Percentiles rank a stretch among this genome's conserved stretches.
Conservation (phyloP, 2,113 vertebrate species). For the Pluvianellus socialis region DNA sequence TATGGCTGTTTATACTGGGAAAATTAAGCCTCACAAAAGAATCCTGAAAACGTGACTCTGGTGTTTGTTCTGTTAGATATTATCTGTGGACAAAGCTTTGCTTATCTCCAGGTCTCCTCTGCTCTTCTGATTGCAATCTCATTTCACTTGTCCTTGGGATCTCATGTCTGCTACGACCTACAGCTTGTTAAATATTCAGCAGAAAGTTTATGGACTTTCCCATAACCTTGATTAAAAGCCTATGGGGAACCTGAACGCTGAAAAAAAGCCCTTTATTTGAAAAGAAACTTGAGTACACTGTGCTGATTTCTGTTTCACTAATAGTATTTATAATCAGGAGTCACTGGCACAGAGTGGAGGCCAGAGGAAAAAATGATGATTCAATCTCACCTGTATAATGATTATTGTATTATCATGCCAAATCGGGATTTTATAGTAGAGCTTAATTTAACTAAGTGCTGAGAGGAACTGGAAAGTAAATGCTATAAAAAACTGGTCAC, state of each 20-base stretch:
- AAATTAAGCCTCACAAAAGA: slow-evolving; percentile 58
- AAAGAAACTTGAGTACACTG: slow-evolving; percentile 22
- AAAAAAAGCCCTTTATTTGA: slow-evolving; percentile 38
- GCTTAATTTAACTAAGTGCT: not conserved
- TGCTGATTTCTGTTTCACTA: slow-evolving; percentile 65
- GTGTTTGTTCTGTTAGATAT: slow-evolving; percentile 63
- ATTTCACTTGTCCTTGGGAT: slow-evolving; percentile 74
- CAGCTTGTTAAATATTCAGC: slow-evolving; percentile 76
- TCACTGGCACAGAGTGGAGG: not conserved
- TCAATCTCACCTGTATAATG: not conserved
- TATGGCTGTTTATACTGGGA: slow-evolving; percentile 40
- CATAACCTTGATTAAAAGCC: slow-evolving; percentile 77
- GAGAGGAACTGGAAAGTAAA: not conserved
- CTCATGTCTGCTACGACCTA: slow-evolving; percentile 63
- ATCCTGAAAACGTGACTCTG: slow-evolving; percentile 25
- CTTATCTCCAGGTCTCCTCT: slow-evolving; percentile 63
- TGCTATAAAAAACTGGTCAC: not conserved
- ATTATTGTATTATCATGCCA: not conserved
- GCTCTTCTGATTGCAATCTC: slow-evolving; percentile 74
- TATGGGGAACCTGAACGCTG: slow-evolving; percentile 60
- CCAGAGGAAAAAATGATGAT: slow-evolving; percentile 13
- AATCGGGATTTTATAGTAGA: not conserved
- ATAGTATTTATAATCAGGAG: slow-evolving; percentile 67
- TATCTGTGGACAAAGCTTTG: slow-evolving; percentile 69
- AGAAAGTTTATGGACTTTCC: slow-evolving; percentile 75